Evolutionary conservation across 2,888 invertebrate species (phyloP).

Genomic region (Pterostichus niger): DNA sequence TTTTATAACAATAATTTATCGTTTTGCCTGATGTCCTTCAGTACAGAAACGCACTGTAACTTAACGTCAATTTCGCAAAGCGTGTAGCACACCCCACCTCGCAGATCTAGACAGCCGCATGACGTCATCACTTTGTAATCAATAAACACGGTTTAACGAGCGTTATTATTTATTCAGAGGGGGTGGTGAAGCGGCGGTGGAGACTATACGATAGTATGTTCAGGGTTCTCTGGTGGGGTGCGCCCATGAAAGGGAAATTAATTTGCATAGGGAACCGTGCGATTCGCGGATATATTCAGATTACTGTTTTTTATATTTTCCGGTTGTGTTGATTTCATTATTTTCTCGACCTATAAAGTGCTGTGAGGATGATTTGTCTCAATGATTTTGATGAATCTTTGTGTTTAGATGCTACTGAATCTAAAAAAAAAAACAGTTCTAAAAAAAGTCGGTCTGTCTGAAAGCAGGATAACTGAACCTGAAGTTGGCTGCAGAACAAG

Average conservation of each 20-base stretch:
- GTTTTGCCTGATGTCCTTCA: no score
- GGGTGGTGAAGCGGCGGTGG: neutral
- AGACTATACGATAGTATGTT: neutral
- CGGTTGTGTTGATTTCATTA: slow-evolving; percentile 1
- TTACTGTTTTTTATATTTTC: slow-evolving; percentile 3
- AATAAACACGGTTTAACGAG: slow-evolving; percentile 51
- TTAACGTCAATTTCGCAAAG: neutral
- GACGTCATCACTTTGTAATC: slow-evolving; percentile 42
- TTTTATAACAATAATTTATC: no score
- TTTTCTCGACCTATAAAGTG: no score
- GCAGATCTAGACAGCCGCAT: slow-evolving; percentile 2
- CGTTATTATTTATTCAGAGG: slow-evolving; percentile 49
- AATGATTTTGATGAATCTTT: no score
- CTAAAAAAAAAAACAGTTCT: no score
- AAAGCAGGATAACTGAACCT: no score
- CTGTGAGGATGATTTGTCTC: no score
- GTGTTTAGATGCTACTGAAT: no score
- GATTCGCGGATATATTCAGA: neutral
- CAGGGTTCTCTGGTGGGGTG: neutral
- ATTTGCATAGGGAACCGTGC: neutral
- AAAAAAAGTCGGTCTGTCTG: no score
- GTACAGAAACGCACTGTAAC: no score
- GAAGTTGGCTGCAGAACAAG: no score
- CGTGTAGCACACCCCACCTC: slow-evolving; percentile 5
- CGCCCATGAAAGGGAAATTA: slow-evolving; percentile 13